Conservation (phyloP, 2,888 invertebrate species). For the Sarcophaga rosellei region DNA sequence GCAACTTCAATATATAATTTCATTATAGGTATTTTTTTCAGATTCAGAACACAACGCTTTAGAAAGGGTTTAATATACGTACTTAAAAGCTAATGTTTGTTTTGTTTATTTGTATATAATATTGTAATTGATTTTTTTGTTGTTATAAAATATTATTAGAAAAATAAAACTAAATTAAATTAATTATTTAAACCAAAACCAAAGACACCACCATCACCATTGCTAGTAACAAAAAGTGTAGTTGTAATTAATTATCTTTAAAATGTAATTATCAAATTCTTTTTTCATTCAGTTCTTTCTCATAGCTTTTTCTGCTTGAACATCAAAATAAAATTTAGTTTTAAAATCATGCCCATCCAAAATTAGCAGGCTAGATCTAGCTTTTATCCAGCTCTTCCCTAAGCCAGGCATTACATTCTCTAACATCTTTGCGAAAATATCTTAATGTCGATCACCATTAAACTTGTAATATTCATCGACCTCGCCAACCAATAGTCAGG, state of each 20-base stretch:
- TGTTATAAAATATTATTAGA: slow-evolving; percentile 22
- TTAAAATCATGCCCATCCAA: no score
- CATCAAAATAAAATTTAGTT: no score
- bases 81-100: slow-evolving; percentile 56
- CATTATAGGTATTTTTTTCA: background rate
- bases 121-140: slow-evolving; percentile 51
- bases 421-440: no score
- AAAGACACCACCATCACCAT: background rate
- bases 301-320: no score
- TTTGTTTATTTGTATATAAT: slow-evolving; percentile 36
- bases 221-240: background rate
- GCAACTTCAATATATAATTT: background rate
- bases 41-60: slow-evolving; percentile 63
- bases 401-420: no score
- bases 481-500: no score
- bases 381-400: no score
- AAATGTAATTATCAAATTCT: background rate
- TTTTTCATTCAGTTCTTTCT: no score
- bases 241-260: background rate
- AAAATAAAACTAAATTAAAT: background rate
- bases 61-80: slow-evolving; percentile 42
- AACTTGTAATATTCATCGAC: no score
- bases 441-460: no score
- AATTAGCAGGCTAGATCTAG: no score
- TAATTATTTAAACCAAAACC: background rate